These are phyloP conservation scores for Caenorhabditis plicata DNA, from an alignment of 2,888 invertebrate species.

Conservation along the genomic window DNA sequence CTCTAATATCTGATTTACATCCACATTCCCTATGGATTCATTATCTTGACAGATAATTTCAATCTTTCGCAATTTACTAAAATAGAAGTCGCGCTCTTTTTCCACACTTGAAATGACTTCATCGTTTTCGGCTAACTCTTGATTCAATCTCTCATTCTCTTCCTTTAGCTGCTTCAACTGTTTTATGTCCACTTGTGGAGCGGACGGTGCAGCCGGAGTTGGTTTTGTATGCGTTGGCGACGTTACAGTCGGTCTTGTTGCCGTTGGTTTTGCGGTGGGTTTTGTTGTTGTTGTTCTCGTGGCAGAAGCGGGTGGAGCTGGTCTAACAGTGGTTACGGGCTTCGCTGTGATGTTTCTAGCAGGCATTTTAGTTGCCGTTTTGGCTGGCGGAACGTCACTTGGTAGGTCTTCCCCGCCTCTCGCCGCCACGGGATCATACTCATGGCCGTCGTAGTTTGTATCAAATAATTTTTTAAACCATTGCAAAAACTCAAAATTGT, in stretches of 20 bases:
- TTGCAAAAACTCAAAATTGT: conserved; percentile 99
- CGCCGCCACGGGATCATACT: conserved; percentile 88
- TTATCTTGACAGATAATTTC: conserved; percentile 93
- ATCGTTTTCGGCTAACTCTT: conserved; percentile 70
- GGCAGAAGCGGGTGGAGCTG: conserved; percentile 11
- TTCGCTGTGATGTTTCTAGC: conserved; percentile 6
- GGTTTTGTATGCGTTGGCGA: no score
- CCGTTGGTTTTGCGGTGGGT: conserved; percentile 3
- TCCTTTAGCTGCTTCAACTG: conserved; percentile 41
- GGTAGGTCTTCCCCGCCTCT: conserved; percentile 70
- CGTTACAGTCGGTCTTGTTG: neutral
- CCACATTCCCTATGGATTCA: conserved; percentile 67
- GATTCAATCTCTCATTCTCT: conserved; percentile 52
- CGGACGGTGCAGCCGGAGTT: conserved; percentile 1
- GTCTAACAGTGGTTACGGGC: conserved; percentile 22
- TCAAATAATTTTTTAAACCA: conserved; percentile 99
- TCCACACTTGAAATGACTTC: conserved; percentile 83
- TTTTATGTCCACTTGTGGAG: conserved; percentile 5
- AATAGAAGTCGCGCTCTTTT: conserved; percentile 99
- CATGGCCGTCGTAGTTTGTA: conserved; percentile 96
- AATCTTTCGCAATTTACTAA: conserved; percentile 96
- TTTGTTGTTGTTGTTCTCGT: conserved; percentile 11
- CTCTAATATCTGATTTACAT: conserved; percentile 78
- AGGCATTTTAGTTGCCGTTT: conserved; percentile 22
- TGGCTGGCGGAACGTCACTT: conserved; percentile 18